A percentile compares a stretch with the other conserved stretches of the same genome.
Conservation (phyloP, 2,113 vertebrate genomes). For the Odontophorus gujanensis region DNA sequence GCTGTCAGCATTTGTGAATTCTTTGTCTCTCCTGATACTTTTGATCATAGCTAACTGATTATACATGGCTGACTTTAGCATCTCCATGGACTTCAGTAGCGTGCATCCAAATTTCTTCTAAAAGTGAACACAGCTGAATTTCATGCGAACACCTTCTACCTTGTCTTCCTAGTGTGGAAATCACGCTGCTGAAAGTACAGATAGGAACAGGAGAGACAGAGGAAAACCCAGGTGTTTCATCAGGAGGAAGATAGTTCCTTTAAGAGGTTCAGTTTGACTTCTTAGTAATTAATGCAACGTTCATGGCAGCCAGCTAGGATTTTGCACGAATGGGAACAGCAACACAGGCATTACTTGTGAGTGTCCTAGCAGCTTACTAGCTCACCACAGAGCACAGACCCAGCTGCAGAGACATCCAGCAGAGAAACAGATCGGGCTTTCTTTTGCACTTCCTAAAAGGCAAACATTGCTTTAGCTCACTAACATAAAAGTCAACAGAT, state of each 20-base stretch:
- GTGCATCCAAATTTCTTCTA: not conserved
- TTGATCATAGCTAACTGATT: not conserved
- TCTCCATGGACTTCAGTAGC: not conserved
- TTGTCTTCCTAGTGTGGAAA: not conserved
- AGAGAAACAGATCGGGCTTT: not conserved
- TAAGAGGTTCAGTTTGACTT: not conserved
- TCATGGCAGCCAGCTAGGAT: not conserved
- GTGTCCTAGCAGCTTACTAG: slow-evolving; percentile 5
- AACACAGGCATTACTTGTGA: not conserved
- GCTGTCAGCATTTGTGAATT: not conserved
- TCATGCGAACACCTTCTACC: not conserved
- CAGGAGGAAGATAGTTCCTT: not conserved
- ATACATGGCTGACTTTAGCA: not conserved
- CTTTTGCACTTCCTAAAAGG: not conserved
- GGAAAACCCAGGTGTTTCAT: not conserved
- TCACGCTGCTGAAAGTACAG: not conserved
- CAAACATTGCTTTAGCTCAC: not conserved
- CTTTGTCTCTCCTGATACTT: slow-evolving; percentile 28
- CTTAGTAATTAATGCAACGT: not conserved
- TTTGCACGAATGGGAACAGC: not conserved
- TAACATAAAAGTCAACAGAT: not conserved
- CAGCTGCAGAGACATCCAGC: not conserved
- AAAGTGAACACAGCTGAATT: slow-evolving; percentile 1
- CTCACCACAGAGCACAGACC: not conserved
- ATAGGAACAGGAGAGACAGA: not conserved